A percentile compares a stretch with the other conserved stretches of the same genome.
Evolutionary conservation across 1,140 invertebrate species (phyloP).

Genomic region (Drosophila navojoa): DNA sequence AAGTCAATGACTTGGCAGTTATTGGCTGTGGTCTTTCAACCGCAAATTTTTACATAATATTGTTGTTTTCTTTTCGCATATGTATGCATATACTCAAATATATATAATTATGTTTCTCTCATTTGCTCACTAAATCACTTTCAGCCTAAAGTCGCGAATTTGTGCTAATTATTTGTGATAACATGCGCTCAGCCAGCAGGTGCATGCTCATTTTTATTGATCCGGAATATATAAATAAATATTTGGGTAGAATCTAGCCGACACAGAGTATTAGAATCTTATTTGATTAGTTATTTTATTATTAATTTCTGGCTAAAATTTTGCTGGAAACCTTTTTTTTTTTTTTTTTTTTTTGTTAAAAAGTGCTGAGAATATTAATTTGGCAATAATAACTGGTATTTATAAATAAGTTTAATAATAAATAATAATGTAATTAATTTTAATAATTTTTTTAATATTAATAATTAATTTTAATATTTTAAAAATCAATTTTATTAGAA

Average conservation of each 20-base stretch:
- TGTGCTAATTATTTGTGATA: conserved; percentile 85
- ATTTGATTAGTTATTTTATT: conserved; percentile 5
- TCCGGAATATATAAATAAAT: neutral
- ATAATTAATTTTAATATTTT: too few species aligned
- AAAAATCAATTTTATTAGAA: neutral
- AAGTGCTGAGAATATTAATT: neutral
- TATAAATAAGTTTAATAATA: too few species aligned
- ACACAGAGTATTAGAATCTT: neutral
- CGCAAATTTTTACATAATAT: conserved; percentile 44
- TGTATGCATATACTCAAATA: conserved; percentile 17
- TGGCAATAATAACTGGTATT: neutral
- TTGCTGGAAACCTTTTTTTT: neutral
- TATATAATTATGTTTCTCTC: neutral
- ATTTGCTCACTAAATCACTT: conserved; percentile 18
- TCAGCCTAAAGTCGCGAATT: conserved; percentile 69
- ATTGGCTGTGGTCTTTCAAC: conserved; percentile 34
- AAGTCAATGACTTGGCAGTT: conserved; percentile 70
- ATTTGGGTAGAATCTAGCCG: conserved; percentile 1
- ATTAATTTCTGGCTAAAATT: neutral
- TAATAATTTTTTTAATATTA: too few species aligned
- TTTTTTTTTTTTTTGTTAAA: neutral
- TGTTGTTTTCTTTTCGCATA: conserved; percentile 4
- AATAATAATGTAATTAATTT: too few species aligned
- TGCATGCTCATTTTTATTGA: conserved; percentile 33
- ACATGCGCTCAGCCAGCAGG: conserved; percentile 54